Evolutionary conservation across 2,888 invertebrate genomes (phyloP).

Genomic region (Macrosoma leucophasiata): DNA sequence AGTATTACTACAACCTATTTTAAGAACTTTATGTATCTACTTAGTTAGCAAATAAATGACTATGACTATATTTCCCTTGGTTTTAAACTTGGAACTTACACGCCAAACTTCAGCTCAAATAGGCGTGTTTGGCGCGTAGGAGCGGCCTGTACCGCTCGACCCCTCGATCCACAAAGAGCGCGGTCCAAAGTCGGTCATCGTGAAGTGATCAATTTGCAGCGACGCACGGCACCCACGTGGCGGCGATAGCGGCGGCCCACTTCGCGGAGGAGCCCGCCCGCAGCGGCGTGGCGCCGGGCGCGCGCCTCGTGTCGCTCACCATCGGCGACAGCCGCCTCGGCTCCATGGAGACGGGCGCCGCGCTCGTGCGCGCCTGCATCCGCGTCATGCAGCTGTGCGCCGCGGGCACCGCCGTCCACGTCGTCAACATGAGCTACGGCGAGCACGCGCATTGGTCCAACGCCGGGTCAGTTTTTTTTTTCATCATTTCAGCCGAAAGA

Average conservation of each 20-base stretch:
- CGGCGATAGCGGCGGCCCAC: conserved; percentile 94
- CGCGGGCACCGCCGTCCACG: conserved; percentile 80
- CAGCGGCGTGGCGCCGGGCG: conserved; percentile 97
- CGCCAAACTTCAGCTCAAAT: too few species aligned
- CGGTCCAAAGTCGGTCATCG: too few species aligned
- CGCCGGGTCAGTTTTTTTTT: conserved; percentile 79
- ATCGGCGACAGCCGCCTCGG: conserved; percentile 95
- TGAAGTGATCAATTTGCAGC: too few species aligned
- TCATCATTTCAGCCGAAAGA: too few species aligned
- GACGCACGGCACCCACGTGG: conserved; percentile 98
- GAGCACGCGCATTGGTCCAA: conserved; percentile 96
- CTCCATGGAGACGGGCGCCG: conserved; percentile 97
- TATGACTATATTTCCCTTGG: too few species aligned
- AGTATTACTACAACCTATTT: too few species aligned
- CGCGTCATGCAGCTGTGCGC: conserved; percentile 87
- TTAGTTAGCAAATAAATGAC: too few species aligned
- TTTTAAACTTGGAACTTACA: too few species aligned
- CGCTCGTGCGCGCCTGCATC: conserved; percentile 93
- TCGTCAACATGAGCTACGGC: conserved; percentile 99
- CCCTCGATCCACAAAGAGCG: too few species aligned
- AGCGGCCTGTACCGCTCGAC: too few species aligned
- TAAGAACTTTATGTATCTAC: too few species aligned
- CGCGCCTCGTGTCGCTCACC: conserved; percentile 92
- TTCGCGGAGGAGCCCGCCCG: conserved; percentile 90
- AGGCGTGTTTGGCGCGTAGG: too few species aligned